Base-by-base conservation (phyloP, 2,113 vertebrate genomes). In the Thunnus thynnus region DNA sequence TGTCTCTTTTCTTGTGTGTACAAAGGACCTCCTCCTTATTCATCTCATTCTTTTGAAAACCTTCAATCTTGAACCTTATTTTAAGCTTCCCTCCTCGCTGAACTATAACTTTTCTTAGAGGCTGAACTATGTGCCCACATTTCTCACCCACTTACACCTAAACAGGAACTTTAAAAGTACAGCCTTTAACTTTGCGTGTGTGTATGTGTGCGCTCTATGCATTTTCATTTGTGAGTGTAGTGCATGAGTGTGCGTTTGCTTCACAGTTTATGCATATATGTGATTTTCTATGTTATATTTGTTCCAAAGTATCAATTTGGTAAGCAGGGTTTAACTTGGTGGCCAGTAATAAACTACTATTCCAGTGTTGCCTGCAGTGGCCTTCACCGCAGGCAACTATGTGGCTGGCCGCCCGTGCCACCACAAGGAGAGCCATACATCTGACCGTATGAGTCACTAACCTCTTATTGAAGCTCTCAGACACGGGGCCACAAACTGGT, bases 321-420 rank as follows among this genome's bases (percentile, higher is more conserved):
- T 77, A 81, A 88, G 87, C 82, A 83, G 78, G 82, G 88, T 85
- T 93, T 64, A 77, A 88, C 91, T 92, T 86, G 86, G 81, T 91
- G 88, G 91, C 90, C 87, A 91, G 92, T 92, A 91, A 94, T 94
- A 93, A 93, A 91, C 86, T 69, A 92, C 92, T 94, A 93, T 94
- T 94, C 88, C 88, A 86, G 90, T 78, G 70, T 85, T 86, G 78
- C 84, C 84, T 62, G 86, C 91, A 78, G 69, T 65, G 81, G 76
- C 67, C 71, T 60, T 80, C 75, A 91, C 93, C 92, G 64, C 93
- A 92, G 78, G 68, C 83, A 91, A 86, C 78, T 87, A 89, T 89
- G 90, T 90, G 90, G 90, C 89, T 25, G 51, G 46, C 87, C 71
- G 71, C 84, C 81, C 64, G 8, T 86, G 73, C 73, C 60, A 72